Percentiles rank a stretch among this genome's conserved stretches.
Conservation (phyloP, 2,888 invertebrate species). For the Drosophila nigricruria region DNA sequence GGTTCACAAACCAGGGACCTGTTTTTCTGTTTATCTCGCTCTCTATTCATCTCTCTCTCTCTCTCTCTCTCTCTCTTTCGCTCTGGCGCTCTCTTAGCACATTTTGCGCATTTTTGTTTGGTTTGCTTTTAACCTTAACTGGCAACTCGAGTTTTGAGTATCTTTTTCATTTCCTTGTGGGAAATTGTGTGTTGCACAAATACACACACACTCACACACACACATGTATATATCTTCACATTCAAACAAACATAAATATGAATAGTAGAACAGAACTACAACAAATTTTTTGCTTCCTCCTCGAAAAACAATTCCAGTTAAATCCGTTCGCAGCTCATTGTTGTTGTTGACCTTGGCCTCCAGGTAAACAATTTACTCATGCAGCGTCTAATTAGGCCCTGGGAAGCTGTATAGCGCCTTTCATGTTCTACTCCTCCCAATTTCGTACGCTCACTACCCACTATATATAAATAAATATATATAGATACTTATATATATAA, state of each 20-base stretch:
- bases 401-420: slow-evolving; percentile 55
- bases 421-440: slow-evolving; percentile 41
- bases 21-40: slow-evolving; percentile 52
- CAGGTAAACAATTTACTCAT: slow-evolving; percentile 71
- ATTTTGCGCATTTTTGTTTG: slow-evolving; percentile 70
- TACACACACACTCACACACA: slow-evolving; percentile 11
- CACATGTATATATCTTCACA: not conserved
- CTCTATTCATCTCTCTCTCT: slow-evolving; percentile 4
- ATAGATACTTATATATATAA: slow-evolving; percentile 19
- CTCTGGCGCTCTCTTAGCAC: slow-evolving; percentile 50
- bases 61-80: not conserved
- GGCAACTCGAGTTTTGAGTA: slow-evolving; percentile 47
- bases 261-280: slow-evolving; percentile 21
- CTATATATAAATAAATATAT: not conserved
- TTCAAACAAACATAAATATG: slow-evolving; percentile 34
- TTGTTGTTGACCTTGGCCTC: slow-evolving; percentile 65
- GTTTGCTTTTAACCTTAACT: slow-evolving; percentile 53
- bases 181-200: slow-evolving; percentile 60
- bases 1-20: slow-evolving; percentile 55
- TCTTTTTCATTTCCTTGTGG: slow-evolving; percentile 70
- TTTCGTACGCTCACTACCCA: not conserved
- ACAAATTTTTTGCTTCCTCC: slow-evolving; percentile 42
- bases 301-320: slow-evolving; percentile 65
- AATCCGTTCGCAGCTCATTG: slow-evolving; percentile 66
- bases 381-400: slow-evolving; percentile 66